Base-by-base conservation (phyloP, 2,888 invertebrate species). In the Caenorhabditis sinica region DNA sequence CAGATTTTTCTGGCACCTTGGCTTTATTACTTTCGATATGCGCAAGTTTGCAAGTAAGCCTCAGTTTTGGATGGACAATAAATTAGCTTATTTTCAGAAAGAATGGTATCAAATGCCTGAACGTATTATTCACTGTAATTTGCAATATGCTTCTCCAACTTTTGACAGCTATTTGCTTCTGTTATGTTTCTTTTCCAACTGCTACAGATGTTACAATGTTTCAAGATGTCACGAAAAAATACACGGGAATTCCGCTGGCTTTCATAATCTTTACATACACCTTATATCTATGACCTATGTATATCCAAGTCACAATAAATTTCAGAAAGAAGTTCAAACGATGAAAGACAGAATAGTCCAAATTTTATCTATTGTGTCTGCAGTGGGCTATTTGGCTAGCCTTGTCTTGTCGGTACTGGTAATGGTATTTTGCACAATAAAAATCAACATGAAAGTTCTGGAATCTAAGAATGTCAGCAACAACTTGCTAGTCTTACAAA, bases 21-120 rank as follows among this genome's bases (percentile, higher is more conserved):
- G 72, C n/a, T 60, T 9, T 72, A 72, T 30, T 72, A 72, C n/a
- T 49, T 72, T 13, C n/a, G 72, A 60, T 61, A 30, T 25, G 72
- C 60, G 2, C 72, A 72, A 33, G 72, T 72, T 60, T 72, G 72
- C 72, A 72, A 45, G 72, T 40, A 13, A 11, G 9, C 40, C 13
- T n/a, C n/a, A 11, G 8, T 40, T 40, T 40, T 13, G 13, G 6
- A 11, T 5, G 6, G 40, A 40, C 6, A 11, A 11, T 13, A 5
- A 40, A 13, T 13, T 8, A 8, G 8, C 33, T 33, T n/a, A n/a
- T 11, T 40, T 40, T 13, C 13, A 40, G 40, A 40, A 72, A 61
- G 28, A 11, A 60, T 3, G 72, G 72, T 4, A 40, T 30, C 60
- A 28, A 23, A 2, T 72, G 43, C 6, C 28, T 30, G 9, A 43